Conservation (phyloP, 2,888 invertebrate species). For the Thereva unica region DNA sequence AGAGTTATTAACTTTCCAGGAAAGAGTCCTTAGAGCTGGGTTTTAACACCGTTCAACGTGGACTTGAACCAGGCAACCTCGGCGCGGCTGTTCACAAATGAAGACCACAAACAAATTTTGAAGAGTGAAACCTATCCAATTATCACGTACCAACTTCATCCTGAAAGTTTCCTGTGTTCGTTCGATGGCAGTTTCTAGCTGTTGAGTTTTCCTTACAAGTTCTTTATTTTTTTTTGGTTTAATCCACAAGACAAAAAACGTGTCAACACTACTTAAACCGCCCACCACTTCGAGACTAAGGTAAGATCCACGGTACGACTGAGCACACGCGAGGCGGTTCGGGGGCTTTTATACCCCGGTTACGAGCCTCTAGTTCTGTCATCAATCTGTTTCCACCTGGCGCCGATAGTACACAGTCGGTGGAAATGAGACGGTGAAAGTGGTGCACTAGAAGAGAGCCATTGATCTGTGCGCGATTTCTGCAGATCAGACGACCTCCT, state of each 20-base stretch:
- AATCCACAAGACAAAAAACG: neutral
- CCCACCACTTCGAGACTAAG: constrained; percentile 27
- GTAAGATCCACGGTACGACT: constrained; percentile 49
- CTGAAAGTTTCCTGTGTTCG: constrained; percentile 1
- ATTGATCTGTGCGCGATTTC: constrained; percentile 4
- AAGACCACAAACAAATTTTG: too few relatives aligned
- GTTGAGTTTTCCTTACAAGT: neutral
- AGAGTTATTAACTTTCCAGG: too few relatives aligned
- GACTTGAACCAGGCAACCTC: neutral
- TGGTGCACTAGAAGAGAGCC: constrained; percentile 18
- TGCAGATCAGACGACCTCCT: constrained; percentile 6
- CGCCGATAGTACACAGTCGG: constrained; percentile 29
- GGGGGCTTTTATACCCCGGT: constrained; percentile 52
- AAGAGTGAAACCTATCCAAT: constrained; percentile 1
- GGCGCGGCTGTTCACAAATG: too few relatives aligned
- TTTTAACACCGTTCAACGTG: neutral
- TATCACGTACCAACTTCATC: constrained; percentile 31
- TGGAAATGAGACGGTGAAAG: constrained; percentile 41
- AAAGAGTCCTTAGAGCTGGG: neutral
- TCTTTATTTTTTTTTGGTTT: neutral
- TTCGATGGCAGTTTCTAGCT: neutral
- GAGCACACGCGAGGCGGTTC: constrained; percentile 50
- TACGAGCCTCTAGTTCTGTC: constrained; percentile 35
- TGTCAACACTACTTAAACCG: constrained; percentile 13
- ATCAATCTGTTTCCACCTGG: constrained; percentile 38